phyloP scores from a whole-genome alignment of 2,113 vertebrate genomes.

The Oxyura jamaicensis region DNA sequence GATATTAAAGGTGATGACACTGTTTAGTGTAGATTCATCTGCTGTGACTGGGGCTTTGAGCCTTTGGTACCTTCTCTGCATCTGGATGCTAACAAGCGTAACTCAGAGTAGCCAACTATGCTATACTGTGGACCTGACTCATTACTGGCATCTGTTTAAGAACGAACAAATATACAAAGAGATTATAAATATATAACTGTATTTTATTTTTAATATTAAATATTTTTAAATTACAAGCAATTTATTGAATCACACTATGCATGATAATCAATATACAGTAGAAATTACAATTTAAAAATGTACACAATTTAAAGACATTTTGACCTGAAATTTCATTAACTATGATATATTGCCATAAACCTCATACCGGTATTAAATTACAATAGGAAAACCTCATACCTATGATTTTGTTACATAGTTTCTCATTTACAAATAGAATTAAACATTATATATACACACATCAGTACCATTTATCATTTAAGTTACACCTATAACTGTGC shows the following conservation, averaged over 20 bases:
- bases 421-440: constrained; percentile 84
- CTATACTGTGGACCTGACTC: neutral
- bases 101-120: neutral
- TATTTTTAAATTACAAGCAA: constrained; percentile 99
- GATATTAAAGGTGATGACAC: neutral
- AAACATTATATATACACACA: constrained; percentile 83
- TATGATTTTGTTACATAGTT: constrained; percentile 77
- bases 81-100: neutral
- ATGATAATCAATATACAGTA: constrained; percentile 98
- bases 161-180: constrained; percentile 60
- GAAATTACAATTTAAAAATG: constrained; percentile 98
- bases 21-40: neutral
- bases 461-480: constrained; percentile 83
- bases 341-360: constrained; percentile 85
- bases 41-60: neutral
- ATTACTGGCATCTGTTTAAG: constrained; percentile 46
- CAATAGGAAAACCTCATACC: constrained; percentile 83
- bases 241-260: constrained; percentile 97
- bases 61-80: neutral
- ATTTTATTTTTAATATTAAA: constrained; percentile 99
- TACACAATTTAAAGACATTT: constrained; percentile 92
- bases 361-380: constrained; percentile 84
- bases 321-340: constrained; percentile 84
- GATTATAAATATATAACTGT: constrained; percentile 89
- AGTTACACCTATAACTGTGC: constrained; percentile 85